A percentile compares a stretch with the other conserved stretches of the same genome.
phyloP scores from a whole-genome alignment of 2,888 invertebrate species.

The Xiphydria camelus region DNA sequence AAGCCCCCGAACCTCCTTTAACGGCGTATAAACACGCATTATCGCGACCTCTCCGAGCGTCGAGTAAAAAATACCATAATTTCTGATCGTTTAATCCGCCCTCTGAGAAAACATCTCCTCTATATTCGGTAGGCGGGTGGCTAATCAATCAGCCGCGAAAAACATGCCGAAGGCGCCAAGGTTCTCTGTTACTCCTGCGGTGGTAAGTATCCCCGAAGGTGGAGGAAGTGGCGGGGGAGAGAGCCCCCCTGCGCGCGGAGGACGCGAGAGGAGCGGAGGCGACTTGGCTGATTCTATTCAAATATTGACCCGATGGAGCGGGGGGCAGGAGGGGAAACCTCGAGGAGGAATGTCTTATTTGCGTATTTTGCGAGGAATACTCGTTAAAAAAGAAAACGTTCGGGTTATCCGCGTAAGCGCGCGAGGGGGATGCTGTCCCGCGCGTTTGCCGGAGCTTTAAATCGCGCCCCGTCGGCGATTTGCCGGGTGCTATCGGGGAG shows the following conservation, averaged over 20 bases:
- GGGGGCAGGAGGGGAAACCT: too few species aligned
- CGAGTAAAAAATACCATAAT: neutral
- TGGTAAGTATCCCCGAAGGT: neutral
- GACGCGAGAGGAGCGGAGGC: neutral
- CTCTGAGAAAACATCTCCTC: neutral
- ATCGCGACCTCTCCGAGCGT: too few species aligned
- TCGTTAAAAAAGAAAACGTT: neutral
- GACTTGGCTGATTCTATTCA: slow-evolving; percentile 7
- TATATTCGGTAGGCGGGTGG: neutral
- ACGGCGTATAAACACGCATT: too few species aligned
- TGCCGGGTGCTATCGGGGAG: too few species aligned
- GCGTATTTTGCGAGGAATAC: neutral
- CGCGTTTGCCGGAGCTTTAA: too few species aligned
- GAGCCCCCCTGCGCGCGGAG: neutral
- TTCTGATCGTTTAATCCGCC: neutral
- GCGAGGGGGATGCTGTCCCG: too few species aligned
- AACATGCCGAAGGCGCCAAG: slow-evolving; percentile 10
- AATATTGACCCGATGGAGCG: slow-evolving; percentile 1
- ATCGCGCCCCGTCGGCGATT: too few species aligned
- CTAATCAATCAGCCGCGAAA: slow-evolving; percentile 16
- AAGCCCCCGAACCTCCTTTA: too few species aligned
- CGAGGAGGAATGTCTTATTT: slow-evolving; percentile 3
- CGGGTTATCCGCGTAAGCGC: too few species aligned
- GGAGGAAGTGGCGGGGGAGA: neutral
- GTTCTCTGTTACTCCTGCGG: neutral